Base-by-base conservation (phyloP, 2,888 invertebrate species). In the Chirona hameri region DNA sequence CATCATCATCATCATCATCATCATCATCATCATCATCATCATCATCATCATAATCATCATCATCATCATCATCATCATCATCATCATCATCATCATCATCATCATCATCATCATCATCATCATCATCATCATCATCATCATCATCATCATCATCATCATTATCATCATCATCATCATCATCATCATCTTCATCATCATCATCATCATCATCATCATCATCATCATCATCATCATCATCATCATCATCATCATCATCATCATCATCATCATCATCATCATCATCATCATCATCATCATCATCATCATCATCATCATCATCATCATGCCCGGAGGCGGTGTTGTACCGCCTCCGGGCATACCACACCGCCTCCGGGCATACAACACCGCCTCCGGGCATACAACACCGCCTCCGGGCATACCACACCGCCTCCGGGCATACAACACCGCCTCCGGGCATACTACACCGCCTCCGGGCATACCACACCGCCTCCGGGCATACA, bases 51-150 rank as follows among this genome's bases (percentile, higher is more conserved):
- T n/a, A n/a, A n/a, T n/a, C n/a, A n/a, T n/a, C n/a, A n/a, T n/a
- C n/a, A n/a, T n/a, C n/a, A n/a, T 65, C n/a, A n/a, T n/a, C n/a
- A n/a, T n/a, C n/a, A n/a, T n/a, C n/a, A n/a, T n/a, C n/a, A n/a
- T n/a, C n/a, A 65, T 65, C 65, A 65, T 65, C n/a, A 65, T 65
- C 65, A 65, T 65, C n/a, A 65, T 65, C n/a, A 65, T 65, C 65
- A 65, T 65, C n/a, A 65, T 65, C 65, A 65, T 65, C n/a, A 65
- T 65, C 65, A 65, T 65, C n/a, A 65, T 65, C 65, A 65, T 65
- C n/a, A 65, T 65, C 65, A 65, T 65, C n/a, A 65, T 65, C 65
- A 65, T 65, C n/a, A 65, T 65, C 65, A 65, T 65, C n/a, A 65
- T 65, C 65, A 65, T 65, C n/a, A 65, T 65, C n/a, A 65, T 65